A percentile compares a stretch with the other conserved stretches of the same genome.
phyloP scores from a whole-genome alignment of 2,888 invertebrate species.

The Idaea aversata region DNA sequence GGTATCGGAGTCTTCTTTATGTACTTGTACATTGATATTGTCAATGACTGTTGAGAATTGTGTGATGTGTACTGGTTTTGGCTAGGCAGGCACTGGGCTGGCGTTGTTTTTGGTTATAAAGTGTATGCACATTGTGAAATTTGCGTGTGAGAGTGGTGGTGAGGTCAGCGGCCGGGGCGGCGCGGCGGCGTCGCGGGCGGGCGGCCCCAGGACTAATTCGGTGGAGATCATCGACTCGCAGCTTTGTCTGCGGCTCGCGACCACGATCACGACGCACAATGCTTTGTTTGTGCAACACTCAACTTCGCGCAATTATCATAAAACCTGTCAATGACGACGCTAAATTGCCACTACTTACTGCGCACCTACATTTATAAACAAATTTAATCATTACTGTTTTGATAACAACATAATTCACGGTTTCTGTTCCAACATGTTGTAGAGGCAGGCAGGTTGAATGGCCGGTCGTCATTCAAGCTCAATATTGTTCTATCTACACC shows the following conservation, averaged over 20 bases:
- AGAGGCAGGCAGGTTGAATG: neutral
- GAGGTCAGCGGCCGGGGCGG: conserved; percentile 69
- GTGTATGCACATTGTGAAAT: conserved; percentile 17
- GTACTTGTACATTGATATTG: neutral
- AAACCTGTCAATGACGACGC: conserved; percentile 32
- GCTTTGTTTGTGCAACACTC: conserved; percentile 18
- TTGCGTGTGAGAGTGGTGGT: conserved; percentile 36
- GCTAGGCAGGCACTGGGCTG: neutral
- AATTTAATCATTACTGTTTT: conserved; percentile 1
- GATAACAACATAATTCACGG: neutral
- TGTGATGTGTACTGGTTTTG: neutral
- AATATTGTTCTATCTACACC: neutral
- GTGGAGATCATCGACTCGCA: conserved; percentile 76
- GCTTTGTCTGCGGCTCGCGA: conserved; percentile 69
- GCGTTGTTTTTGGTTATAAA: neutral
- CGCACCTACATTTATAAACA: conserved; percentile 14
- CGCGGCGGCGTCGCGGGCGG: conserved; percentile 39
- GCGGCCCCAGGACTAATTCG: conserved; percentile 74
- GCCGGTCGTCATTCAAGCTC: neutral
- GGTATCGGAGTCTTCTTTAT: neutral
- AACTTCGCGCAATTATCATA: conserved; percentile 42
- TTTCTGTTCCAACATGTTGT: neutral
- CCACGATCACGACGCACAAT: conserved; percentile 39
- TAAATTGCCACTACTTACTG: conserved; percentile 29
- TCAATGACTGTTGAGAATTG: too few relatives aligned